These are phyloP conservation scores for Glaucopsyche alexis DNA, from an alignment of 2,888 invertebrate genomes.

Conservation along the genomic window DNA sequence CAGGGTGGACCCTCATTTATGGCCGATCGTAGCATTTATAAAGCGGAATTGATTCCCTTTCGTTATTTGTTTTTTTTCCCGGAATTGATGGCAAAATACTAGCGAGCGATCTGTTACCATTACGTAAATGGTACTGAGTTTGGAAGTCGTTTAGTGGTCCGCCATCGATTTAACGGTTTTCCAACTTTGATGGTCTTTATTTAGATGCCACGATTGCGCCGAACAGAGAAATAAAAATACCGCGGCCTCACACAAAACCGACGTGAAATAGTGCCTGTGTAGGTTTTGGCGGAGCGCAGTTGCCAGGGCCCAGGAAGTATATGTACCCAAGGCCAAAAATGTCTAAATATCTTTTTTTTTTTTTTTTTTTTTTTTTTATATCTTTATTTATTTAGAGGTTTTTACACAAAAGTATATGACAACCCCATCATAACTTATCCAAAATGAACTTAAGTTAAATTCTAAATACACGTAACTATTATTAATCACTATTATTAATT, in stretches of 20 bases:
- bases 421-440: too few relatives aligned
- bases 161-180: neutral
- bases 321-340: too few relatives aligned
- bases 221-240: neutral
- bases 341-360: too few relatives aligned
- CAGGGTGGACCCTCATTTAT: neutral
- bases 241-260: neutral
- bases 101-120: slow-evolving; percentile 19
- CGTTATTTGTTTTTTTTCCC: neutral
- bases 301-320: too few relatives aligned
- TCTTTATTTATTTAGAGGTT: too few relatives aligned
- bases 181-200: neutral
- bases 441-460: too few relatives aligned
- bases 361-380: too few relatives aligned
- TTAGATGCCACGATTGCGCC: neutral
- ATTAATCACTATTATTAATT: too few relatives aligned
- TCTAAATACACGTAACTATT: too few relatives aligned
- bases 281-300: neutral
- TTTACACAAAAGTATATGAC: too few relatives aligned
- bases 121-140: slow-evolving; percentile 13
- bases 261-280: neutral
- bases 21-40: neutral
- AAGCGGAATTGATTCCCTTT: neutral
- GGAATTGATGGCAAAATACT: slow-evolving; percentile 7
- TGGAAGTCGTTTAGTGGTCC: slow-evolving; percentile 12